Percentiles rank a stretch among this genome's conserved stretches.
phyloP scores from a whole-genome alignment of 1,140 invertebrate species.

The Aculops lycopersici region DNA sequence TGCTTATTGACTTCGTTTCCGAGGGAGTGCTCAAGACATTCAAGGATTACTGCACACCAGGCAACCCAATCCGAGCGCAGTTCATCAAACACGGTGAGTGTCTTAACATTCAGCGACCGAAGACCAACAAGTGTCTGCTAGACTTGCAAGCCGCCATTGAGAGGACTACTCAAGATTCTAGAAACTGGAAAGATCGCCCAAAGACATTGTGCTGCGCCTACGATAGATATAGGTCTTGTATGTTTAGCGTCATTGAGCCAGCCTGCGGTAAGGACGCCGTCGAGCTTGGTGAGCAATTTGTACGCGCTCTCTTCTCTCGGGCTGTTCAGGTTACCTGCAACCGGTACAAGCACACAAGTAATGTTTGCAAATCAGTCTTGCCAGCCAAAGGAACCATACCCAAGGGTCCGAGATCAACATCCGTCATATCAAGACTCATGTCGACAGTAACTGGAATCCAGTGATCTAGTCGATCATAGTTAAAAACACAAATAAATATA shows the following conservation, averaged over 20 bases:
- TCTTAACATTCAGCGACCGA: neutral
- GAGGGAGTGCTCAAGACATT: constrained; percentile 11
- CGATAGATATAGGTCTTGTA: constrained; percentile 1
- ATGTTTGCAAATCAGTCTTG: constrained; percentile 4
- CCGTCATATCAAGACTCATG: constrained; percentile 9
- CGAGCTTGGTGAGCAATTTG: constrained; percentile 1
- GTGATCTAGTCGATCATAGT: no score
- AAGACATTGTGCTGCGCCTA: constrained; percentile 3
- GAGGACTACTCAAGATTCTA: neutral
- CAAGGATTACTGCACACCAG: constrained; percentile 11
- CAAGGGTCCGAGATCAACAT: constrained; percentile 7
- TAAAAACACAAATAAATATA: no score
- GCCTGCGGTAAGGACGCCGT: constrained; percentile 1
- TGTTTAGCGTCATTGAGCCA: neutral
- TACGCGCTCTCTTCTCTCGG: constrained; percentile 1
- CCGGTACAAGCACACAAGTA: constrained; percentile 1
- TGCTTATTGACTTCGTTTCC: constrained; percentile 11
- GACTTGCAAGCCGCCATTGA: constrained; percentile 4
- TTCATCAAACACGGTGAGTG: neutral
- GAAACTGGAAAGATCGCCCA: constrained; percentile 1
- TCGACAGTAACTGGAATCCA: constrained; percentile 10
- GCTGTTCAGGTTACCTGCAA: constrained; percentile 1
- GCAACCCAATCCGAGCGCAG: constrained; percentile 8
- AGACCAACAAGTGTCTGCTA: constrained; percentile 2
- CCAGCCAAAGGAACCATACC: constrained; percentile 4